Base-by-base conservation (phyloP, 2,888 invertebrate genomes). In the Tachina lurida region DNA sequence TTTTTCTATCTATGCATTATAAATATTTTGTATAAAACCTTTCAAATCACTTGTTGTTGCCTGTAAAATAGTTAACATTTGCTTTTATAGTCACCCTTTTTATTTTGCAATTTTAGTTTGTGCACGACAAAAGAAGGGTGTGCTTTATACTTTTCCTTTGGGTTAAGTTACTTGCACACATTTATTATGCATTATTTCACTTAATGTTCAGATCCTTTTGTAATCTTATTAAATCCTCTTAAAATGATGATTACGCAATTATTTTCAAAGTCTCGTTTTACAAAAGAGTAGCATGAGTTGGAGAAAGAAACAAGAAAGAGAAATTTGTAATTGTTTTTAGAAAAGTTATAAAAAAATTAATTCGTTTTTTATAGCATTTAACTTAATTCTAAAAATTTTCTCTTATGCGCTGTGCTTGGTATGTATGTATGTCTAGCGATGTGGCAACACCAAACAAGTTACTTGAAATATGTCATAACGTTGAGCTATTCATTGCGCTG, bases 181-280 rank as follows among this genome's bases (percentile, higher is more conserved):
- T 41, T 41, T 39, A 49, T 41, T 39, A 49, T 74, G 71, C 63
- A 41, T 74, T 17, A 1, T 49, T 22, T 65, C 67, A 49, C 39
- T 15, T 71, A 45, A 80, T 74, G 41, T 65, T 49, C 52, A 76
- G 17, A 67, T 82, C 84, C 78, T 73, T 68, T 68, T 82, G 77
- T 84, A 84, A 87, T 86, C 84, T 49, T 62, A 87, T 86, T 86
- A 84, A 86, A 87, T 86, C 73, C 84, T 76, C 87, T 75, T 70
- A 84, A 45, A 65, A 58, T 67, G 67, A 49, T 67, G 58, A 80
- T 58, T 73, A 43, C 43, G 78, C 62, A 71, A 52, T 78, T 63
- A 17, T 62, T 71, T 45, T 49, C n/a, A n/a, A 54, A 31, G 10
- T 39, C 13, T 43, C 19, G 13, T 39, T 52, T 17, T 41, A 1